These are phyloP conservation scores for Aphis craccivora DNA, from an alignment of 1,140 invertebrate genomes.

Conservation along the genomic window DNA sequence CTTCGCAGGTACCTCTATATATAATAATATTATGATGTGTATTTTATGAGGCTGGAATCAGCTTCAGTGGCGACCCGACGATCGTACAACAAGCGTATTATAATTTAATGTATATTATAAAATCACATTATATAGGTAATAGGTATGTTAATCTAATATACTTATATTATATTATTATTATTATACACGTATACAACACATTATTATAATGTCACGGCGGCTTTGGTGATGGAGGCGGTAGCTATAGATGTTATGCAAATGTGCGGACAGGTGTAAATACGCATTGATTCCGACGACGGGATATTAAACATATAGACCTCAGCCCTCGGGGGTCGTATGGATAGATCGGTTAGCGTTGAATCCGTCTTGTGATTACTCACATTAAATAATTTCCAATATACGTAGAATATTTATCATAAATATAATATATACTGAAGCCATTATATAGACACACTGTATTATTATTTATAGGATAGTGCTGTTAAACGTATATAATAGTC, in stretches of 20 bases:
- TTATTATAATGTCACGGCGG: constrained; percentile 14
- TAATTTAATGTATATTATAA: background rate
- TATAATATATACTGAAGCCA: background rate
- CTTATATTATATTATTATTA: background rate
- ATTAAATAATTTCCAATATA: background rate
- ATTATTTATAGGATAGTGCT: background rate
- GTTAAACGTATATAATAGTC: too few species aligned
- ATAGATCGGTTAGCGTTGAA: constrained; percentile 3
- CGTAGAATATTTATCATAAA: background rate
- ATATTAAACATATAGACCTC: too few species aligned
- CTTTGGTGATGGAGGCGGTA: background rate
- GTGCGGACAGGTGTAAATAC: constrained; percentile 3
- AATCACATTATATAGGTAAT: background rate
- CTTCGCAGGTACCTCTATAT: background rate
- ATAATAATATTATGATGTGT: background rate
- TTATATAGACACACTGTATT: too few species aligned
- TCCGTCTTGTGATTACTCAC: too few species aligned
- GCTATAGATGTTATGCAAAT: constrained; percentile 34
- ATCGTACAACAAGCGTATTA: background rate
- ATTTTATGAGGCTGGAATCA: background rate
- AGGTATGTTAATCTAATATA: background rate
- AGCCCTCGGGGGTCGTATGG: constrained; percentile 2
- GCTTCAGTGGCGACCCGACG: background rate
- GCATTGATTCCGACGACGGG: background rate
- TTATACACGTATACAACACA: background rate